Evolutionary conservation across 2,888 invertebrate genomes (phyloP).

Genomic region (Metacarcinus magister): DNA sequence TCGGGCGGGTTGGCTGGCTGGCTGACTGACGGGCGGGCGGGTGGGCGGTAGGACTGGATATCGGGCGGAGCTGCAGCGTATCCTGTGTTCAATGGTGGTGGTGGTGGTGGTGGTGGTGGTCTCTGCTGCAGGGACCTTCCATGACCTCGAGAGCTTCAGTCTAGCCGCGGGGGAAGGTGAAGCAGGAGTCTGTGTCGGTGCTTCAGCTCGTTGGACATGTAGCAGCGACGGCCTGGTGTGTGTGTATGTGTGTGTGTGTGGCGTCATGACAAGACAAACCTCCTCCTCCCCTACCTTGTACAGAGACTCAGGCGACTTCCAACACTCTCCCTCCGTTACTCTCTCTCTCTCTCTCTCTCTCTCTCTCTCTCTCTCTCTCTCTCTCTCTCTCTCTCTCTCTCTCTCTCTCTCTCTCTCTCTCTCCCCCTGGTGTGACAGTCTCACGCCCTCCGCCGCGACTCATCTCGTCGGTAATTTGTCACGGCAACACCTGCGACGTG

Average conservation of each 20-base stretch:
- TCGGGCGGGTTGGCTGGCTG: not conserved
- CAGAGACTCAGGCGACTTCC: not conserved
- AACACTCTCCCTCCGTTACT: slow-evolving; percentile 15
- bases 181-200: not conserved
- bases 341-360: slow-evolving; percentile 15
- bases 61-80: not conserved
- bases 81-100: slow-evolving; percentile 6
- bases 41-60: not conserved
- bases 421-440: not conserved
- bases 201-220: not conserved
- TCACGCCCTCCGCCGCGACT: not conserved
- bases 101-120: slow-evolving; percentile 33
- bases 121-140: slow-evolving; percentile 35
- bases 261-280: not conserved
- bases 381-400: slow-evolving; percentile 16
- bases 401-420: not conserved
- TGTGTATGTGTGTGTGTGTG: not conserved
- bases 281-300: not conserved
- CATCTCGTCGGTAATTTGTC: not conserved
- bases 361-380: slow-evolving; percentile 8
- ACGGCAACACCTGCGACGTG: not conserved
- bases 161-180: slow-evolving; percentile 11
- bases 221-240: not conserved
- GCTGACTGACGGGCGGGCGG: not conserved
- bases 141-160: slow-evolving; percentile 44